Base-by-base conservation (phyloP, 2,113 vertebrate genomes). In the Chinchilla lanigera region DNA sequence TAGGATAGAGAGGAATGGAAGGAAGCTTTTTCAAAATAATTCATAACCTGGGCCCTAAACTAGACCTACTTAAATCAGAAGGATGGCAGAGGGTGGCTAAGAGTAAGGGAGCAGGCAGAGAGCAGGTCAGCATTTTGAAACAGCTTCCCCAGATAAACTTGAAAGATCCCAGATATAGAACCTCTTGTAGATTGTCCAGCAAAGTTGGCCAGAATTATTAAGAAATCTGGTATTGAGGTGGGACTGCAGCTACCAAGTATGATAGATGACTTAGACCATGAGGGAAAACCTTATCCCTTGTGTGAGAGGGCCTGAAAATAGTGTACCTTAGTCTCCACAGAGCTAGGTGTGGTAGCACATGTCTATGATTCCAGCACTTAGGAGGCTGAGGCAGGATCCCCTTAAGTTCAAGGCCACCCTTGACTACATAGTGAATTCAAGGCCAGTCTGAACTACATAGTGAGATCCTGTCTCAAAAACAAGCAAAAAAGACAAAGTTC, bases 21-120 rank as follows among this genome's bases (percentile, higher is more conserved):
- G 54, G 71, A 50, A 73, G 13, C 19, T 67, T 85, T 56, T 61
- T 17, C 58, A 41, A 71, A 95, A 28, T 93, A 86, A 86, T 8
- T 93, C 3, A 19, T 91, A 58, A 73, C 71, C 11, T 82, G 30
- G 12, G 17, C n/a, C 11, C 67, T 90, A 58, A 84, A 65, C 47
- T 96, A 75, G 69, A 73, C 80, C 82, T 85, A 11, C 73, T 84
- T 90, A 92, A 60, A 78, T 80, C 56, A 80, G 47, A 85, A 77
- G 7, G 61, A 61, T 12, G 20, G 65, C 2, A 11, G 38, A 41
- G 33, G 30, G 54, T 30, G 14, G 9, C 33, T 56, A 19, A 90
- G 78, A 19, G 38, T 47, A 65, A 50, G 50, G 41, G 24, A 41
- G 9, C 71, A 78, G 30, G 30, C 82, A 17, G 80, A 85, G 54